Percentiles rank a stretch among this genome's conserved stretches.
Conservation (phyloP, 2,888 invertebrate species). For the Callyntrura guangdongensis region DNA sequence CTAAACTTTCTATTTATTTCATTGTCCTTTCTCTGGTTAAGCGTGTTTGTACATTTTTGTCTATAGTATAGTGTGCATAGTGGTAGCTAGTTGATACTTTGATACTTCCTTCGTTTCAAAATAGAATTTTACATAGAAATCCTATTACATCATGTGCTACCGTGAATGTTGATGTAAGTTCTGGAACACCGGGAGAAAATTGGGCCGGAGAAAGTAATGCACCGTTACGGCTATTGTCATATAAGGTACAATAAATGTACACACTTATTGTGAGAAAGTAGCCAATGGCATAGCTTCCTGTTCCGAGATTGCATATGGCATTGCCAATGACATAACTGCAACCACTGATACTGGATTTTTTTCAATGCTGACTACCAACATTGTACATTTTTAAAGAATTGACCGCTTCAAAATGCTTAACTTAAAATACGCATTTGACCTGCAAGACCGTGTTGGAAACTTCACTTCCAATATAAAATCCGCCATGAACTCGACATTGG, state of each 20-base stretch:
- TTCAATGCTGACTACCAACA: too few relatives aligned
- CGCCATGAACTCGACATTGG: too few relatives aligned
- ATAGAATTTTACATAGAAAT: constrained; percentile 63
- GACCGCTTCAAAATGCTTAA: too few relatives aligned
- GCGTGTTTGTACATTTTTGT: not conserved
- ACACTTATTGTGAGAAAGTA: constrained; percentile 2
- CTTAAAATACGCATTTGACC: too few relatives aligned
- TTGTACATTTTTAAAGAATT: too few relatives aligned
- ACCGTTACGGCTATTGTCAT: not conserved
- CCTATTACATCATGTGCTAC: constrained; percentile 73
- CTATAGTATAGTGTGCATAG: constrained; percentile 30
- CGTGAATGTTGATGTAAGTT: not conserved
- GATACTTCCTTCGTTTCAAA: constrained; percentile 36
- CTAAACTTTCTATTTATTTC: constrained; percentile 27
- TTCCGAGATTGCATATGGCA: not conserved
- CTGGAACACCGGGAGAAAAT: constrained; percentile 22
- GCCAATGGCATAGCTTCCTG: not conserved
- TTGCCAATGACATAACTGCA: not conserved
- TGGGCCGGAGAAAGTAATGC: not conserved
- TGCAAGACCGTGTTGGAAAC: too few relatives aligned
- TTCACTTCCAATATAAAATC: too few relatives aligned
- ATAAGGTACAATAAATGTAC: not conserved
- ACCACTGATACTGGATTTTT: too few relatives aligned
- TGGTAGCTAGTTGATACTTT: not conserved
- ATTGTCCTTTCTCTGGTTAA: not conserved